Conservation (phyloP, 1,140 invertebrate genomes). For the Pseudomyrmex cubaensis region DNA sequence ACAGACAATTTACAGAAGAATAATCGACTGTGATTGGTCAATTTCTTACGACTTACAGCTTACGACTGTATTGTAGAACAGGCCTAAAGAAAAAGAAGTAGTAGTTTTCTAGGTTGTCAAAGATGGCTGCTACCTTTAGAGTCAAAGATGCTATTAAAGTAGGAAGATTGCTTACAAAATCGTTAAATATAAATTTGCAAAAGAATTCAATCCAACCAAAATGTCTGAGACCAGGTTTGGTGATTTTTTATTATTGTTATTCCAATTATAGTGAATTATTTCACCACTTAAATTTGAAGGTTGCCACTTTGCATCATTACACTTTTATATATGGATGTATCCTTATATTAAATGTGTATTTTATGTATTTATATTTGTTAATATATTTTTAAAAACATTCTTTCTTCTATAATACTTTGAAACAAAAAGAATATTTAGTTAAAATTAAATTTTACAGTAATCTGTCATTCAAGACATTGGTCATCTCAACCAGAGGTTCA, state of each 20-base stretch:
- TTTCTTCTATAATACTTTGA: not conserved
- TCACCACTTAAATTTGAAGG: not conserved
- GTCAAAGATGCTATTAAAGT: conserved; percentile 69
- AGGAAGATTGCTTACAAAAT: conserved; percentile 70
- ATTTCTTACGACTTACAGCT: too few relatives aligned
- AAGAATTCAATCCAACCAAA: conserved; percentile 55
- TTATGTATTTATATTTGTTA: not conserved
- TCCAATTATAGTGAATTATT: conserved; percentile 1
- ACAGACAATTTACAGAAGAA: too few relatives aligned
- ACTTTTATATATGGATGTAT: not conserved
- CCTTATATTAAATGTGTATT: not conserved
- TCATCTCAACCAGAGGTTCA: conserved; percentile 78
- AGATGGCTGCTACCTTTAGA: conserved; percentile 68
- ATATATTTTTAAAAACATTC: not conserved
- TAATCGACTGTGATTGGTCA: too few relatives aligned
- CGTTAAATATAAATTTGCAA: conserved; percentile 64
- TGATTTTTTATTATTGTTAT: conserved; percentile 41
- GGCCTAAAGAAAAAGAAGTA: too few relatives aligned
- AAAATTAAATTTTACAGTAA: conserved; percentile 63
- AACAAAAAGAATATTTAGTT: not conserved
- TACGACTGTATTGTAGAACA: too few relatives aligned
- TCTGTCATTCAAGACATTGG: conserved; percentile 65
- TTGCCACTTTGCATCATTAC: conserved; percentile 18
- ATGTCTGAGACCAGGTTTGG: conserved; percentile 62
- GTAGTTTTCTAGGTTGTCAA: conserved; percentile 15